Percentiles rank a stretch among this genome's conserved stretches.
phyloP scores from a whole-genome alignment of 2,113 vertebrate species.

The Anthoscopus minutus region DNA sequence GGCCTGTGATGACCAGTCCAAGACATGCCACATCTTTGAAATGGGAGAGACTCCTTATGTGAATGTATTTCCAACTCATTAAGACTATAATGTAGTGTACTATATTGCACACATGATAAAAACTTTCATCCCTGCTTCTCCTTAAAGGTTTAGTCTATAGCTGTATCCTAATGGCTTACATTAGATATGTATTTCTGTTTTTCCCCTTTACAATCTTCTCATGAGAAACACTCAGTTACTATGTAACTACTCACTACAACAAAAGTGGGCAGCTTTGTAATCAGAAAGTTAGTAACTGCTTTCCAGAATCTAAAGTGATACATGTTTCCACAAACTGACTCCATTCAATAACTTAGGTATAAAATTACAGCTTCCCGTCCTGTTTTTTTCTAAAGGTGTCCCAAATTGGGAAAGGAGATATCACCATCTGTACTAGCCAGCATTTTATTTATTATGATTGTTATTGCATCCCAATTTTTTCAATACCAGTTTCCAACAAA shows the following conservation, averaged over 20 bases:
- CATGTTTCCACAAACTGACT: neutral
- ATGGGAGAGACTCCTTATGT: neutral
- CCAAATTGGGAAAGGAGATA: neutral
- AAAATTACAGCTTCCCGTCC: neutral
- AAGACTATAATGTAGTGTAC: neutral
- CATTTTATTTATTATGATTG: neutral
- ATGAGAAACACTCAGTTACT: neutral
- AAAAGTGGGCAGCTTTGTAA: neutral
- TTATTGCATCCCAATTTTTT: neutral
- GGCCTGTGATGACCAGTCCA: neutral
- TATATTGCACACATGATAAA: neutral
- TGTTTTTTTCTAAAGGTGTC: neutral
- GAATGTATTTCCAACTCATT: neutral
- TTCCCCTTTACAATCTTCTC: neutral
- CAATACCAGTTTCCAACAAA: neutral
- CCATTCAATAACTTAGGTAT: neutral
- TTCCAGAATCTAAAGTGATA: neutral
- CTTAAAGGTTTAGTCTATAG: neutral
- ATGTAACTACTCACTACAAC: neutral
- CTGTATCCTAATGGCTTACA: neutral
- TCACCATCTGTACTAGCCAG: neutral
- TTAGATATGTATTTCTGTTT: neutral
- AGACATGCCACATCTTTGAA: neutral
- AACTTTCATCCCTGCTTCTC: neutral
- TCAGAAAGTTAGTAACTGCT: neutral